These are phyloP conservation scores for Drosophila ironensis DNA, from an alignment of 1,140 invertebrate genomes.

Conservation along the genomic window DNA sequence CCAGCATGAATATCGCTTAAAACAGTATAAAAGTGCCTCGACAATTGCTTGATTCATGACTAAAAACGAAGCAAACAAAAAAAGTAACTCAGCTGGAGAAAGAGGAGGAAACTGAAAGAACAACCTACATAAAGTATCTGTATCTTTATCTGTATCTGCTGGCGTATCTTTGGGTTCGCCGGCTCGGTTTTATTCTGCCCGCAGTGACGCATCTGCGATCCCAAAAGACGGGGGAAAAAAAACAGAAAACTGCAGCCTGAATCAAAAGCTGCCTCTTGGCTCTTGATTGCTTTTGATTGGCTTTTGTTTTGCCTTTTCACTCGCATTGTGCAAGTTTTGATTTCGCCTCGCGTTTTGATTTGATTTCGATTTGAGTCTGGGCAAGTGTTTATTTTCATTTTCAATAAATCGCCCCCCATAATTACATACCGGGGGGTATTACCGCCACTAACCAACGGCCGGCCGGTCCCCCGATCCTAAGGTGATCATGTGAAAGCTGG, in stretches of 20 bases:
- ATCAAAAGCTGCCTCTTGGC: slow-evolving; percentile 29
- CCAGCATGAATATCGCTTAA: slow-evolving; percentile 57
- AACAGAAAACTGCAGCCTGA: slow-evolving; percentile 22
- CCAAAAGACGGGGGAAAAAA: background rate
- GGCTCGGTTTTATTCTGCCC: background rate
- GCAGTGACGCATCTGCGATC: slow-evolving; percentile 53
- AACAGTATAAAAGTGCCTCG: slow-evolving; percentile 53
- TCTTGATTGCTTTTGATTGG: slow-evolving; percentile 59
- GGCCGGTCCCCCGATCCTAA: background rate
- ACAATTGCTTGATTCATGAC: slow-evolving; percentile 64
- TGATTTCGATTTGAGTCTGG: slow-evolving; percentile 18
- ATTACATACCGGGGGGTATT: slow-evolving; percentile 53
- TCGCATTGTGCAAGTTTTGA: slow-evolving; percentile 29
- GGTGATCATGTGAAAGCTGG: slow-evolving; percentile 48
- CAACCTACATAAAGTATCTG: slow-evolving; percentile 53
- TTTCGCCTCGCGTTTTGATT: slow-evolving; percentile 20
- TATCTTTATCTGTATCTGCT: slow-evolving; percentile 11
- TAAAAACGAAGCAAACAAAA: too few species aligned
- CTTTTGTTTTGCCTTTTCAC: slow-evolving; percentile 37
- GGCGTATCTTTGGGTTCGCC: slow-evolving; percentile 3
- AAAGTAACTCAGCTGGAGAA: slow-evolving; percentile 29
- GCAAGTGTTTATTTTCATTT: slow-evolving; percentile 50
- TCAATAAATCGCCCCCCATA: slow-evolving; percentile 60
- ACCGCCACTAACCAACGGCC: slow-evolving; percentile 10
- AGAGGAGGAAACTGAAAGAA: slow-evolving; percentile 27